These are phyloP conservation scores for Cherax quadricarinatus DNA, from an alignment of 1,140 invertebrate genomes.

Conservation along the genomic window DNA sequence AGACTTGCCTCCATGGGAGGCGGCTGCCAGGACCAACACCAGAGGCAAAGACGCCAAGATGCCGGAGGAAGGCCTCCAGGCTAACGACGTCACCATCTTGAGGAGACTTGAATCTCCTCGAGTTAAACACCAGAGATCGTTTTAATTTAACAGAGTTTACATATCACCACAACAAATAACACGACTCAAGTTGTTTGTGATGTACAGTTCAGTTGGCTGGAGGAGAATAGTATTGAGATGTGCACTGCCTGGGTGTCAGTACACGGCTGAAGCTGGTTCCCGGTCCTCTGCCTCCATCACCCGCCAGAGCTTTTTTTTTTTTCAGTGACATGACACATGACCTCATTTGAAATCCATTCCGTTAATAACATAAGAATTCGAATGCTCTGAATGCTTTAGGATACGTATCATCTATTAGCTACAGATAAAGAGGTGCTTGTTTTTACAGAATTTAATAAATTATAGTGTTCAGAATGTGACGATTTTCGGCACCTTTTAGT, in stretches of 20 bases:
- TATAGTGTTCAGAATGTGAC: no score
- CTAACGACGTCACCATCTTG: slow-evolving; percentile 1
- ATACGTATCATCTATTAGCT: no score
- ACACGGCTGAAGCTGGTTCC: background rate
- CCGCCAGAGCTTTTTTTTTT: background rate
- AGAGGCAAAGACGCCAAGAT: background rate
- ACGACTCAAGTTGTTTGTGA: background rate
- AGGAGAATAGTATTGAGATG: background rate
- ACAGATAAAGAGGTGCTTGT: no score
- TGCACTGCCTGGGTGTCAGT: background rate
- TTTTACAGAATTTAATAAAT: no score
- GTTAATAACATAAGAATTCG: no score
- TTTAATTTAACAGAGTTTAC: background rate
- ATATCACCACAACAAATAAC: background rate
- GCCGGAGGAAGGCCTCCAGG: background rate
- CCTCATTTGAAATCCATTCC: background rate
- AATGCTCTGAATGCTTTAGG: no score
- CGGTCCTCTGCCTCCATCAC: background rate
- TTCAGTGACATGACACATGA: background rate
- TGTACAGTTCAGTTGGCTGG: background rate
- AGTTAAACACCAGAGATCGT: background rate
- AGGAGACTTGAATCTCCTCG: background rate
- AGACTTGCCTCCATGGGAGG: slow-evolving; percentile 8
- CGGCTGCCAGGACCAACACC: background rate
- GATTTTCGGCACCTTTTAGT: background rate